A percentile compares a stretch with the other conserved stretches of the same genome.
phyloP scores from a whole-genome alignment of 2,113 vertebrate species.

The Riparia riparia region DNA sequence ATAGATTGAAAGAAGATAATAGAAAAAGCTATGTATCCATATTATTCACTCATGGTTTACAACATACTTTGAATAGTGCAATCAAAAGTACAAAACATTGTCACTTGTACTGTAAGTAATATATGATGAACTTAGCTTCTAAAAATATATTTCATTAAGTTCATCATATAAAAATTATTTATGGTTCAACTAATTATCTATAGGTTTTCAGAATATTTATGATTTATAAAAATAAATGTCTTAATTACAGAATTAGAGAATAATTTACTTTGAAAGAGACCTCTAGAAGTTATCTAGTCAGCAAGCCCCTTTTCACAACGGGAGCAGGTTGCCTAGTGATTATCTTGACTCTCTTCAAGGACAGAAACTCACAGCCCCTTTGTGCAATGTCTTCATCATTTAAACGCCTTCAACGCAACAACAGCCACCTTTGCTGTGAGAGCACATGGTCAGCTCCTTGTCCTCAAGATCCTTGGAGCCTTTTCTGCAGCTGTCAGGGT shows the following conservation, averaged over 20 bases:
- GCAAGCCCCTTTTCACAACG: background rate
- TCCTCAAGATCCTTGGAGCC: fast-evolving
- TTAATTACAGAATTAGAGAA: background rate
- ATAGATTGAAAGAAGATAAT: background rate
- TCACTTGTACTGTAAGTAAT: background rate
- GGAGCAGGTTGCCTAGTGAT: background rate
- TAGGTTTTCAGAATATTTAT: conserved; percentile 25
- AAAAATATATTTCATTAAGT: background rate
- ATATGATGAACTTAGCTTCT: background rate
- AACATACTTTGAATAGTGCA: background rate
- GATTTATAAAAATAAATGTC: conserved; percentile 12
- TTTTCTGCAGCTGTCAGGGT: background rate
- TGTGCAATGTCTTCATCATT: background rate
- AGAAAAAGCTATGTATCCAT: background rate
- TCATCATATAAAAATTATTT: background rate
- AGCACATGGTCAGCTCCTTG: background rate
- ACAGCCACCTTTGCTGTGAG: background rate
- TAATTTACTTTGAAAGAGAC: background rate
- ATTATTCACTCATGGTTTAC: background rate
- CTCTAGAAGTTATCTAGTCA: background rate
- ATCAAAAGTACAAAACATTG: background rate
- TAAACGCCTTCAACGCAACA: background rate
- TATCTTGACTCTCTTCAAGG: background rate
- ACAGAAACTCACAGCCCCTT: background rate
- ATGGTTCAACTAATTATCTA: background rate